These are phyloP conservation scores for Axea sp. DNA, from an alignment of 2,888 invertebrate genomes.

Conservation along the genomic window DNA sequence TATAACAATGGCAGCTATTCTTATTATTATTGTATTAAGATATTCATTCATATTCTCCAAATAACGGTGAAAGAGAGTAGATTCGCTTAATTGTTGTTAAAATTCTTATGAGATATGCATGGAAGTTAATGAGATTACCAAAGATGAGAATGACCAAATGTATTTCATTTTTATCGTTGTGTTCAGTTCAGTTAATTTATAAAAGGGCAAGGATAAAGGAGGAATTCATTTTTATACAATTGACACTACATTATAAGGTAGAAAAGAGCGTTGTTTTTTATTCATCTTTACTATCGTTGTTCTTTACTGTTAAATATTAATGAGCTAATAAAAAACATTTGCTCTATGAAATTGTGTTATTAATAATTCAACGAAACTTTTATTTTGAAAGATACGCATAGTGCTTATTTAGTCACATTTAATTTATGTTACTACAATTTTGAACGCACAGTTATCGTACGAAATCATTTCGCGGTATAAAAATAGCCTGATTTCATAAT, in stretches of 20 bases:
- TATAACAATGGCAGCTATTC: slow-evolving; percentile 8
- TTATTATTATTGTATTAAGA: slow-evolving; percentile 23
- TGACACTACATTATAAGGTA: slow-evolving; percentile 11
- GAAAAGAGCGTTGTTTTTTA: slow-evolving; percentile 23
- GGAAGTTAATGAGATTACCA: slow-evolving; percentile 27
- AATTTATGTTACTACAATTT: no score
- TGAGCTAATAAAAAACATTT: no score
- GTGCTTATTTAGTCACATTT: no score
- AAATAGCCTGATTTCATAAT: no score
- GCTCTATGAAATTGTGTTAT: no score
- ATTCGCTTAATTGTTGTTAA: slow-evolving; percentile 40
- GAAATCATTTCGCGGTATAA: no score
- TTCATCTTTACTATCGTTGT: slow-evolving; percentile 16
- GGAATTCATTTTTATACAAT: slow-evolving; percentile 31
- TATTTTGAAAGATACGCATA: no score
- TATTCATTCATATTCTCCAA: slow-evolving; percentile 27
- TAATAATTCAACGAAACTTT: no score
- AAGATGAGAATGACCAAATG: slow-evolving; percentile 19
- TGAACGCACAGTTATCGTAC: no score
- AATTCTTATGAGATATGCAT: slow-evolving; percentile 48
- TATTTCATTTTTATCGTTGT: slow-evolving; percentile 29
- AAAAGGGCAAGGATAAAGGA: slow-evolving; percentile 14
- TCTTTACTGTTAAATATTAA: no score
- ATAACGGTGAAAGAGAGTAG: slow-evolving; percentile 13
- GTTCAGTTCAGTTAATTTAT: slow-evolving; percentile 28